Percentiles rank a stretch among this genome's conserved stretches.
Conservation (phyloP, 2,797 vertebrate species). For the Myotis vivesi region DNA sequence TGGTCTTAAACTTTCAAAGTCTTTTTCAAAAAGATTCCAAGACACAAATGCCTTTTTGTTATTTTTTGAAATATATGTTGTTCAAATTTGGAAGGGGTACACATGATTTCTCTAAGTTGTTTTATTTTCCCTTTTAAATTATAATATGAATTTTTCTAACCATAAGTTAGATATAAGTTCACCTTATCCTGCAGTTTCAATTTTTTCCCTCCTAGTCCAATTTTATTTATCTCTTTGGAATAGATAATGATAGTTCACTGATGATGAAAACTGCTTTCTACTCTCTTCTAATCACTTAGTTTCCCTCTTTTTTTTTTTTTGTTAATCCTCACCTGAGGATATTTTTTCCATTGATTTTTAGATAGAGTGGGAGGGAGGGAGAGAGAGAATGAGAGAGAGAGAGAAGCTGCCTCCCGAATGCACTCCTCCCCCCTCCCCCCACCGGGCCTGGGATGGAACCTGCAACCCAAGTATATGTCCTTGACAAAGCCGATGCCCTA, state of each 20-base stretch:
- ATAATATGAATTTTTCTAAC: background rate
- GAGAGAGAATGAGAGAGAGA: no score
- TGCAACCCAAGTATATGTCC: no score
- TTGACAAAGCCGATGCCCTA: no score
- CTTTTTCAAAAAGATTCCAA: slow-evolving; percentile 13
- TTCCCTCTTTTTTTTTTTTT: background rate
- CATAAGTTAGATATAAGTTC: background rate
- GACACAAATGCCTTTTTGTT: background rate
- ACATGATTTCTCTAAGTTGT: background rate
- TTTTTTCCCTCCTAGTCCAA: background rate
- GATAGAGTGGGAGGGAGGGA: no score
- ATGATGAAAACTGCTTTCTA: background rate
- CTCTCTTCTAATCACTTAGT: background rate
- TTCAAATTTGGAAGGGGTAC: background rate
- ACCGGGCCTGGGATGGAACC: no score
- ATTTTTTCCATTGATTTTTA: no score
- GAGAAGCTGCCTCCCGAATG: no score
- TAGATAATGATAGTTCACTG: background rate
- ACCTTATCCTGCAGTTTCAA: background rate
- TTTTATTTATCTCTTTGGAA: background rate
- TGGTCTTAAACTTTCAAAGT: background rate
- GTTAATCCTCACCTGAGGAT: no score
- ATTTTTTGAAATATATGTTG: background rate
- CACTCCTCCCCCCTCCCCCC: no score
- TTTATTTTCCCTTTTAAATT: background rate